Conservation (phyloP, 2,888 invertebrate species). For the Cremastobaeus sp. region DNA sequence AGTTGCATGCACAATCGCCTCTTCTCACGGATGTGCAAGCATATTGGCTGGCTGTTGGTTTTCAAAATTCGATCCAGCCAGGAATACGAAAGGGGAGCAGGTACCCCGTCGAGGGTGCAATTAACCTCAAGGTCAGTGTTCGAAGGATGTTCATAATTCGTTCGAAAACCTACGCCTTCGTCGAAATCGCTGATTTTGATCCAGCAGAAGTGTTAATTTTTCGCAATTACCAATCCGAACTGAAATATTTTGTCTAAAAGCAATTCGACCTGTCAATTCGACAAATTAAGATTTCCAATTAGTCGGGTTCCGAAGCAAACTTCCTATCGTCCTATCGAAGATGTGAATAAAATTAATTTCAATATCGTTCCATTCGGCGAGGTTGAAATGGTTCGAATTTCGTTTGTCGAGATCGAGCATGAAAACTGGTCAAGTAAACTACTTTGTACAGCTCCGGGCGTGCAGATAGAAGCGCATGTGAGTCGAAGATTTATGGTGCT, state of each 20-base stretch:
- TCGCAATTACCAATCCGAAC: conserved; percentile 19
- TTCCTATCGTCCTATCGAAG: no score
- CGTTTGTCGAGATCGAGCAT: conserved; percentile 7
- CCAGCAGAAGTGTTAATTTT: conserved; percentile 53
- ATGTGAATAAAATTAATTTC: neutral
- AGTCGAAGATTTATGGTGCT: conserved; percentile 51
- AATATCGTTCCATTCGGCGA: neutral
- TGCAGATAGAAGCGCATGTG: conserved; percentile 42
- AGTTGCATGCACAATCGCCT: conserved; percentile 28
- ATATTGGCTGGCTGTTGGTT: conserved; percentile 53
- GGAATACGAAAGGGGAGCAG: conserved; percentile 47
- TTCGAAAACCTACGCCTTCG: conserved; percentile 45
- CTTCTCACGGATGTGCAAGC: no score
- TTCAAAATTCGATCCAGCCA: conserved; percentile 43
- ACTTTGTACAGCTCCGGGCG: conserved; percentile 50
- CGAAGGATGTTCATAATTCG: conserved; percentile 56
- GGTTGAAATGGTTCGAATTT: neutral
- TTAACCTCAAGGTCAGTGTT: conserved; percentile 70
- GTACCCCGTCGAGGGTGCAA: conserved; percentile 68
- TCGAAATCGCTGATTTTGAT: conserved; percentile 39
- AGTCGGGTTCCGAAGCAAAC: no score
- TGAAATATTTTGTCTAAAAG: neutral
- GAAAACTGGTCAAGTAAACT: conserved; percentile 55
- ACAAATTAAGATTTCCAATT: no score
- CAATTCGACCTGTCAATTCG: neutral